phyloP scores from a whole-genome alignment of 2,113 vertebrate genomes.

The Connochaetes taurinus region DNA sequence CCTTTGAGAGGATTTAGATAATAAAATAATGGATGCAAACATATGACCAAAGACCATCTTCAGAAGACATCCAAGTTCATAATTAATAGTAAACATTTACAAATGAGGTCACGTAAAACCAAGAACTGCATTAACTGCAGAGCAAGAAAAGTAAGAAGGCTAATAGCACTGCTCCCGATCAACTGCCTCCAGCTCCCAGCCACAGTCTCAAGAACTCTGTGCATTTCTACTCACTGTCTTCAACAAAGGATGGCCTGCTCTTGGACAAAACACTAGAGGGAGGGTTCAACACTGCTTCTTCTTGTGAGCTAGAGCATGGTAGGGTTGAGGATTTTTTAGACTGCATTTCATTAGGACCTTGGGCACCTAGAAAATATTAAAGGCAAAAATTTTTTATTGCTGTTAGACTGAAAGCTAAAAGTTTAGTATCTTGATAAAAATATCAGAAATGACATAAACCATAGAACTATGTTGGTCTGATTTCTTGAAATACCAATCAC shows the following conservation, averaged over 20 bases:
- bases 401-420: not conserved
- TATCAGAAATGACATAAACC: not conserved
- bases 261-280: not conserved
- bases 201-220: not conserved
- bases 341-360: constrained; percentile 28
- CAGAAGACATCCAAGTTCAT: not conserved
- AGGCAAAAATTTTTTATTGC: not conserved
- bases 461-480: not conserved
- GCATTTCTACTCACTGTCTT: constrained; percentile 37
- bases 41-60: not conserved
- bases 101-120: not conserved
- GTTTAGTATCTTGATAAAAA: not conserved
- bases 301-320: not conserved
- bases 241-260: not conserved
- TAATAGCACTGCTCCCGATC: not conserved
- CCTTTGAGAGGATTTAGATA: not conserved
- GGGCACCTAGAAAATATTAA: constrained; percentile 57
- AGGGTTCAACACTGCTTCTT: not conserved
- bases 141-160: not conserved
- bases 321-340: not conserved
- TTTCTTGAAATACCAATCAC: not conserved
- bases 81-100: not conserved
- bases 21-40: not conserved
- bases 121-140: not conserved
- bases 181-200: not conserved